phyloP scores from a whole-genome alignment of 2,888 invertebrate genomes.

The Volucella inanis region DNA sequence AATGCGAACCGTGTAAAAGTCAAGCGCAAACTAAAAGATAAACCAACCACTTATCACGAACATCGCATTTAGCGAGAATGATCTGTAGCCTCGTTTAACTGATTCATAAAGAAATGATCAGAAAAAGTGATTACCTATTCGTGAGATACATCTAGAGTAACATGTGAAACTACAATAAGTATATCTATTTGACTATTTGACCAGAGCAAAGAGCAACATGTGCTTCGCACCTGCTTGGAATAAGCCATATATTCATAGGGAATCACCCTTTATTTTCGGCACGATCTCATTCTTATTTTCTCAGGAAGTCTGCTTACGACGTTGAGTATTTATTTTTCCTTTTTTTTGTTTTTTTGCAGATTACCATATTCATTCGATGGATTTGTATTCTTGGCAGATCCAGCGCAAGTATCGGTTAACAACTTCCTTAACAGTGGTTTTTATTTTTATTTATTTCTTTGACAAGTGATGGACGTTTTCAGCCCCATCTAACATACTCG shows the following conservation, averaged over 20 bases:
- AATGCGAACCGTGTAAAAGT: not conserved
- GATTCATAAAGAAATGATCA: conserved; percentile 53
- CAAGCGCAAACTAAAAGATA: conserved; percentile 14
- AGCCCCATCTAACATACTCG: not conserved
- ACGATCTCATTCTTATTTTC: conserved; percentile 42
- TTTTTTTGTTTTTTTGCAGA: no score
- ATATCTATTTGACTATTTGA: conserved; percentile 1
- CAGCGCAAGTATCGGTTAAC: conserved; percentile 47
- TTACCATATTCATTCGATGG: not conserved
- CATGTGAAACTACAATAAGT: conserved; percentile 16
- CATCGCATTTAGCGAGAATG: conserved; percentile 46
- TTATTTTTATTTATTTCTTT: conserved; percentile 21
- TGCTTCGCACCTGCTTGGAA: conserved; percentile 60
- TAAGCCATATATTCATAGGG: conserved; percentile 37
- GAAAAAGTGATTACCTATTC: conserved; percentile 46
- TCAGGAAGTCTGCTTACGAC: conserved; percentile 3
- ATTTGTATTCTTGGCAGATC: conserved; percentile 55
- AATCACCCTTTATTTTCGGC: conserved; percentile 48
- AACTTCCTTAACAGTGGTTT: conserved; percentile 54
- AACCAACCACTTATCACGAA: conserved; percentile 41
- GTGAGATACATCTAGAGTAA: conserved; percentile 14
- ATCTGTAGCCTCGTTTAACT: conserved; percentile 18
- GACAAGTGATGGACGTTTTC: conserved; percentile 54
- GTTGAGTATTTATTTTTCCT: not conserved
- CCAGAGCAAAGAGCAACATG: conserved; percentile 26